A percentile compares a stretch with the other conserved stretches of the same genome.
Evolutionary conservation across 1,140 invertebrate genomes (phyloP).

Genomic region (Drosophila rhopaloa): DNA sequence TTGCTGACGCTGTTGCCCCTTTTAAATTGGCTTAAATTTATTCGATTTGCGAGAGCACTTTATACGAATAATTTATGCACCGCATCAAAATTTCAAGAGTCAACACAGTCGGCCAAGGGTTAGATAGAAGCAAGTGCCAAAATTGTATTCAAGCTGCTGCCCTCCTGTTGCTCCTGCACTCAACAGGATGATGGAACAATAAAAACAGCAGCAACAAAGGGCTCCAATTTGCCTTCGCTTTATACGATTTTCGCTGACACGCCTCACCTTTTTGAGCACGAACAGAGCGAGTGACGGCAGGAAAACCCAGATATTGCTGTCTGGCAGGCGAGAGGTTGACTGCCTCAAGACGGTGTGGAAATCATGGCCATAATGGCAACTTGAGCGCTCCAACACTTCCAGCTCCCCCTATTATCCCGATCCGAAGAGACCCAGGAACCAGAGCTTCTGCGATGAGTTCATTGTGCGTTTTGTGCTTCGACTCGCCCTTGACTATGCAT

Average conservation of each 20-base stretch:
- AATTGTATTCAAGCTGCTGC: constrained; percentile 40
- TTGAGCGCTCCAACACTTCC: constrained; percentile 49
- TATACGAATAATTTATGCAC: constrained; percentile 57
- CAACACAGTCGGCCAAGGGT: constrained; percentile 21
- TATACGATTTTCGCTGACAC: constrained; percentile 59
- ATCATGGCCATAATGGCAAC: constrained; percentile 60
- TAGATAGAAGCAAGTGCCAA: constrained; percentile 45
- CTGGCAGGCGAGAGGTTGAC: background rate
- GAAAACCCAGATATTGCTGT: constrained; percentile 12
- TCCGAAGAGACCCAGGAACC: constrained; percentile 8
- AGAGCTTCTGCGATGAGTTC: constrained; percentile 46
- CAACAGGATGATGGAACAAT: constrained; percentile 52
- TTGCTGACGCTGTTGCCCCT: constrained; percentile 26
- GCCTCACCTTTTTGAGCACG: constrained; percentile 50
- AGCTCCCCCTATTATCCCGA: constrained; percentile 36
- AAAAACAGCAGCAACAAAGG: constrained; percentile 45
- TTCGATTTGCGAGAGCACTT: constrained; percentile 56
- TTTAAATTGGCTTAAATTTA: constrained; percentile 69
- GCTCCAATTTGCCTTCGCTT: constrained; percentile 54
- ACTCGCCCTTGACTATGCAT: constrained; percentile 45
- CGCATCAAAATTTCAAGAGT: constrained; percentile 56
- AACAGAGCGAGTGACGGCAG: constrained; percentile 21
- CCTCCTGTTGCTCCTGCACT: constrained; percentile 56
- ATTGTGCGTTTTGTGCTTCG: constrained; percentile 48
- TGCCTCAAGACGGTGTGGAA: constrained; percentile 23